Evolutionary conservation across 2,797 vertebrate species (phyloP).

Genomic region (Spinibarbus caldwelli): DNA sequence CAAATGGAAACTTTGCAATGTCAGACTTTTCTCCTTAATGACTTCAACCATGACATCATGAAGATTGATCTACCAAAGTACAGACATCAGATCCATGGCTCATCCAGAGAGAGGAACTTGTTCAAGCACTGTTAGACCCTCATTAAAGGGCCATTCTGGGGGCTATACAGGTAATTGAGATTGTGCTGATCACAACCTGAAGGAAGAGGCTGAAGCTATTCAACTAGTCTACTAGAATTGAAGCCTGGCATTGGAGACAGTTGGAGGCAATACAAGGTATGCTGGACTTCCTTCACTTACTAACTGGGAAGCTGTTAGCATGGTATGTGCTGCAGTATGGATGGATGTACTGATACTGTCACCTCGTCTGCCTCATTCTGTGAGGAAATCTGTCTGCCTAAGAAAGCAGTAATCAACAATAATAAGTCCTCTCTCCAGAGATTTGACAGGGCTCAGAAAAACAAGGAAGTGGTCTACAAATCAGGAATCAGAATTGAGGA

Average conservation of each 20-base stretch:
- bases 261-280: background rate
- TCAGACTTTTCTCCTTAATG: constrained; percentile 1
- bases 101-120: background rate
- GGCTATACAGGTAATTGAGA: background rate
- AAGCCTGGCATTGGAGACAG: background rate
- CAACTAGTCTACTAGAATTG: background rate
- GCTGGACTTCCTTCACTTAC: constrained; percentile 4
- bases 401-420: constrained; percentile 29
- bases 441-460: constrained; percentile 22
- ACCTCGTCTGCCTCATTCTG: constrained; percentile 16
- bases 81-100: background rate
- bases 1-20: background rate
- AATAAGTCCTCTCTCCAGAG: constrained; percentile 19
- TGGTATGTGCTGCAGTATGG: constrained; percentile 2
- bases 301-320: constrained; percentile 4
- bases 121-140: background rate
- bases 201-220: background rate
- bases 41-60: background rate
- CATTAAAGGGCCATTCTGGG: background rate
- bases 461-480: constrained; percentile 20
- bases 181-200: background rate
- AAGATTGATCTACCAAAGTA: background rate
- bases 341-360: constrained; percentile 25
- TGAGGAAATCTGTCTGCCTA: constrained; percentile 7
- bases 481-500: background rate